Evolutionary conservation across 2,113 vertebrate genomes (phyloP).

Genomic region (Leiothrix lutea): DNA sequence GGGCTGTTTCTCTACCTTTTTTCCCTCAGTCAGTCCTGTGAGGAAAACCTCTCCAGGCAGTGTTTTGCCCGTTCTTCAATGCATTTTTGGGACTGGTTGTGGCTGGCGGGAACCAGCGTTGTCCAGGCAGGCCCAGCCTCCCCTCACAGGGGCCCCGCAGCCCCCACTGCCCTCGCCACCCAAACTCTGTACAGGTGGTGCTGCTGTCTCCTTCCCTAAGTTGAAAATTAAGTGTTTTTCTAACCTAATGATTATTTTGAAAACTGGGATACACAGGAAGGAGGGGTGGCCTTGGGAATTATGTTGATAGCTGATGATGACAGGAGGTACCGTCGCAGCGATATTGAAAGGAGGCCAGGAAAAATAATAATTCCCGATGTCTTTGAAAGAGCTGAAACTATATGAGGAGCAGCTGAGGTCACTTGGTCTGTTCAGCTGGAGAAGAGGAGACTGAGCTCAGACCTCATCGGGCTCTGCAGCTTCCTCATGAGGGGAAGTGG

Average conservation of each 20-base stretch:
- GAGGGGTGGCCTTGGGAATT: background rate
- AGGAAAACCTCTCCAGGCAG: background rate
- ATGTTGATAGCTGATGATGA: no score
- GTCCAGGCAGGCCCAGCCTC: rapidly evolving
- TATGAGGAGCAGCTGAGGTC: background rate
- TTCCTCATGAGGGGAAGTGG: background rate
- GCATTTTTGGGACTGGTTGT: rapidly evolving
- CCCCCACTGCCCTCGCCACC: rapidly evolving
- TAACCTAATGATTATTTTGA: background rate
- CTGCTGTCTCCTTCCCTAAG: background rate
- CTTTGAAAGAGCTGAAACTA: background rate
- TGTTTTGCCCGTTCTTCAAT: rapidly evolving
- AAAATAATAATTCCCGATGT: background rate
- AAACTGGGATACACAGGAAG: background rate
- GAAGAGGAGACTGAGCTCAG: background rate
- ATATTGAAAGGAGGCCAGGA: background rate
- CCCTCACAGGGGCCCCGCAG: background rate
- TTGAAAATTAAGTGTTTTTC: background rate
- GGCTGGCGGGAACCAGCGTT: rapidly evolving
- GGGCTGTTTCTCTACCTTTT: background rate
- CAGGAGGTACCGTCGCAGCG: background rate
- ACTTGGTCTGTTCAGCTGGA: background rate
- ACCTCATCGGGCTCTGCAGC: background rate
- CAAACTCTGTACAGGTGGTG: rapidly evolving
- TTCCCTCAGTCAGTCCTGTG: background rate